These are phyloP conservation scores for Unio pictorum DNA, from an alignment of 2,888 invertebrate species.

Conservation along the genomic window DNA sequence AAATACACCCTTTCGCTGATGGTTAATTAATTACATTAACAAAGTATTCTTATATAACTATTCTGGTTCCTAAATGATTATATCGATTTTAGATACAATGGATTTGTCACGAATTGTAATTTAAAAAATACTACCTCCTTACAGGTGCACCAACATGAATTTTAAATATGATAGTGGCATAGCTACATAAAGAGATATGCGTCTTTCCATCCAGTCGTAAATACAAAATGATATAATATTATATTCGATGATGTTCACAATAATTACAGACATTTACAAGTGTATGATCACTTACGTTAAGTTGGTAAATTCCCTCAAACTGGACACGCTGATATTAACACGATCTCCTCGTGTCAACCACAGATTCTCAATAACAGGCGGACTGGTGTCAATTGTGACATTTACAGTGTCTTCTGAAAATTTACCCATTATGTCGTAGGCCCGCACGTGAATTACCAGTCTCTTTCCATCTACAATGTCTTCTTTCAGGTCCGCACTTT, in stretches of 20 bases:
- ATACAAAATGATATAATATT: not conserved
- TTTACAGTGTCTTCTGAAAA: conserved; percentile 27
- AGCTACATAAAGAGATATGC: too few species aligned
- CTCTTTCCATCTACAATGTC: conserved; percentile 27
- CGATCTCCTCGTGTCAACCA: conserved; percentile 40
- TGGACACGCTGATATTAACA: conserved; percentile 38
- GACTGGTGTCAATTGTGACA: conserved; percentile 27
- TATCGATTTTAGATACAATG: too few species aligned
- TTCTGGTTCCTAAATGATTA: too few species aligned
- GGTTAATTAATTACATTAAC: too few species aligned
- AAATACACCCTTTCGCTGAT: too few species aligned
- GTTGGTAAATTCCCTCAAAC: conserved; percentile 25
- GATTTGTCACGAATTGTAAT: too few species aligned
- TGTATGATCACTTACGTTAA: conserved; percentile 27
- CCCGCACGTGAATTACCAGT: conserved; percentile 22
- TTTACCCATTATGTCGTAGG: conserved; percentile 24
- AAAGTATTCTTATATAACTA: too few species aligned
- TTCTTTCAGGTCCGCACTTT: conserved; percentile 9
- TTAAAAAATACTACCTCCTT: too few species aligned
- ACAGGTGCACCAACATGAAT: too few species aligned
- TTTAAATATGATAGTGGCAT: too few species aligned
- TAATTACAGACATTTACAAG: not conserved
- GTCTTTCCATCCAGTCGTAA: not conserved
- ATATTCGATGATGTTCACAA: not conserved
- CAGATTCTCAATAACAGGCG: conserved; percentile 30